A percentile compares a stretch with the other conserved stretches of the same genome.
These are phyloP conservation scores for Drosophila quinaria DNA, from an alignment of 2,888 invertebrate genomes.

Conservation along the genomic window DNA sequence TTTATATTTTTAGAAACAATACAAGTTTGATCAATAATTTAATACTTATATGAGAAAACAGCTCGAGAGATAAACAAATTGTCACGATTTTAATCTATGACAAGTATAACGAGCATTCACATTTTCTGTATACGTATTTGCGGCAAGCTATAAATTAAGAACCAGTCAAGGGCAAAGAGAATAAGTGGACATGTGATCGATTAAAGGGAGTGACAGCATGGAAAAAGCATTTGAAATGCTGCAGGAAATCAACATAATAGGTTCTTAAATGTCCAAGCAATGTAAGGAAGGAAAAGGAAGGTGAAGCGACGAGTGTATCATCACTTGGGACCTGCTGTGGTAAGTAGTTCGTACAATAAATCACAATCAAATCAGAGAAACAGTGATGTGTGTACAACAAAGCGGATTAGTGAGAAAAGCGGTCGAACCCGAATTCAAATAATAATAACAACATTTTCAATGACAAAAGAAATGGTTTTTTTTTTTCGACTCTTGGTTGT, in stretches of 20 bases:
- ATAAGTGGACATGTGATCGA: not conserved
- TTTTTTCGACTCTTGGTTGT: not conserved
- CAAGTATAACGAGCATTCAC: too few relatives aligned
- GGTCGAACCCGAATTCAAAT: slow-evolving; percentile 42
- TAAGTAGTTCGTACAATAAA: slow-evolving; percentile 62
- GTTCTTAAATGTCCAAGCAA: slow-evolving; percentile 55
- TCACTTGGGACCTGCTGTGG: slow-evolving; percentile 26
- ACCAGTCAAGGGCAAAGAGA: slow-evolving; percentile 35
- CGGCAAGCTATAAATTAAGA: slow-evolving; percentile 68
- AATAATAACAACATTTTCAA: slow-evolving; percentile 31
- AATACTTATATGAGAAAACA: too few relatives aligned
- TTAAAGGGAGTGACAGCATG: not conserved
- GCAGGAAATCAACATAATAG: slow-evolving; percentile 64
- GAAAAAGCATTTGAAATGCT: slow-evolving; percentile 47
- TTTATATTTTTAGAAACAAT: too few relatives aligned
- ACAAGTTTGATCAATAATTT: too few relatives aligned
- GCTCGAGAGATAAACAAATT: too few relatives aligned
- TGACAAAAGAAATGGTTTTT: too few relatives aligned
- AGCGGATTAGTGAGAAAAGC: slow-evolving; percentile 46
- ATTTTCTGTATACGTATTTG: slow-evolving; percentile 25
- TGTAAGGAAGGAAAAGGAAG: not conserved
- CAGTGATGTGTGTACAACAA: slow-evolving; percentile 30
- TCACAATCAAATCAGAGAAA: slow-evolving; percentile 74
- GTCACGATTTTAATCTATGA: too few relatives aligned
- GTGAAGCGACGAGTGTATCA: not conserved